These are phyloP conservation scores for Elgaria multicarinata DNA, from an alignment of 2,113 vertebrate species.

Conservation along the genomic window DNA sequence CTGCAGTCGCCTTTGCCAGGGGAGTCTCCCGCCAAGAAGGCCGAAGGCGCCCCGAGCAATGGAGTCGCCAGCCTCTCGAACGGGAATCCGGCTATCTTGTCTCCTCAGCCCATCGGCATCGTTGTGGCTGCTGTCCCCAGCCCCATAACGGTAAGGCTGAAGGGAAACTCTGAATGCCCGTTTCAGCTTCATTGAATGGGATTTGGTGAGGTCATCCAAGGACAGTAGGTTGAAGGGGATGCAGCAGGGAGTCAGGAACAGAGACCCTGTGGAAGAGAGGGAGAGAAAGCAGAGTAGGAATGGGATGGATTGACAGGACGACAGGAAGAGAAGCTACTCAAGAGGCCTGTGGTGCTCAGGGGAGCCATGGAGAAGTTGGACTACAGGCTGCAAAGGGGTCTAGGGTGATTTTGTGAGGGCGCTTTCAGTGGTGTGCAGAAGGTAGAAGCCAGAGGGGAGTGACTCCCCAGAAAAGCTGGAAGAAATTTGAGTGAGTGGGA, in stretches of 20 bases:
- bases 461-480: neutral
- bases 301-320: neutral
- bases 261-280: neutral
- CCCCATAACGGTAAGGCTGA: constrained; percentile 88
- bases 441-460: neutral
- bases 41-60: constrained; percentile 77
- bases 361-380: neutral
- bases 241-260: neutral
- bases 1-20: constrained; percentile 90
- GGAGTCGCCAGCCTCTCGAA: constrained; percentile 85
- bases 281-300: neutral
- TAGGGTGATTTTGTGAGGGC: neutral
- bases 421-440: fast-evolving
- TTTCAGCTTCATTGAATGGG: neutral
- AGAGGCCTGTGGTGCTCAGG: neutral
- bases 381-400: neutral
- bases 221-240: too few relatives aligned
- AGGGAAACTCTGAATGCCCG: neutral
- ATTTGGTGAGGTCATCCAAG: too few relatives aligned
- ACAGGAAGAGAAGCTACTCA: too few relatives aligned
- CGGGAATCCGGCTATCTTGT: constrained; percentile 88
- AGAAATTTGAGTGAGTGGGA: neutral
- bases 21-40: constrained; percentile 84
- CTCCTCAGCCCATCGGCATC: constrained; percentile 93
- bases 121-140: constrained; percentile 94